Conservation (phyloP, 2,888 invertebrate genomes). For the Galeruca laticollis region DNA sequence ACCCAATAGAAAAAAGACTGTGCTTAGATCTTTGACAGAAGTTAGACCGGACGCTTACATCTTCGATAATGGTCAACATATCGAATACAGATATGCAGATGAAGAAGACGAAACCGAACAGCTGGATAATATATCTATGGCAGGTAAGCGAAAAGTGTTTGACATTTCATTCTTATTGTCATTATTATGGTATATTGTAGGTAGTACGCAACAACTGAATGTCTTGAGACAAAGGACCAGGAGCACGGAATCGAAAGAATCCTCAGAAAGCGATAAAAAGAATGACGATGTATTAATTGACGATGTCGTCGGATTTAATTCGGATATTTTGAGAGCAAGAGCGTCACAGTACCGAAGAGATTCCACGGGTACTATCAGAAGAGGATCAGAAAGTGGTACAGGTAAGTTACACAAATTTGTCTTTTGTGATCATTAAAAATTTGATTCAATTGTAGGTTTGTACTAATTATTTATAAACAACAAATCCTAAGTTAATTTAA, state of each 20-base stretch:
- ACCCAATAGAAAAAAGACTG: constrained; percentile 57
- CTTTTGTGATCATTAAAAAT: background rate
- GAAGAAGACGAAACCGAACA: constrained; percentile 70
- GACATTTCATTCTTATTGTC: background rate
- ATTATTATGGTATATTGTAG: constrained; percentile 37
- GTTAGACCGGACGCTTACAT: constrained; percentile 73
- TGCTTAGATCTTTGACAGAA: constrained; percentile 72
- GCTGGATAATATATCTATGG: constrained; percentile 57
- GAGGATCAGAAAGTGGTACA: constrained; percentile 68
- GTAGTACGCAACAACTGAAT: constrained; percentile 57
- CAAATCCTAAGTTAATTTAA: background rate
- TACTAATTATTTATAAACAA: constrained; percentile 3
- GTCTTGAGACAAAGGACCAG: constrained; percentile 66
- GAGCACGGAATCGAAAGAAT: constrained; percentile 71
- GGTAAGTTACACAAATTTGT: constrained; percentile 53
- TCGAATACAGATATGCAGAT: constrained; percentile 76
- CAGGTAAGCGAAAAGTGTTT: constrained; percentile 52
- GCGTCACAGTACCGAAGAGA: constrained; percentile 65
- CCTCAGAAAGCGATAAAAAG: constrained; percentile 59
- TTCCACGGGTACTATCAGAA: constrained; percentile 65
- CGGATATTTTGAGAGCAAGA: constrained; percentile 61
- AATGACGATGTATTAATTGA: constrained; percentile 60
- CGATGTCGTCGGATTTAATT: constrained; percentile 61
- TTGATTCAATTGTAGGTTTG: background rate
- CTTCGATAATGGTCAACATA: constrained; percentile 73